phyloP scores from a whole-genome alignment of 2,888 invertebrate genomes.

The Temnothorax unifasciatus region DNA sequence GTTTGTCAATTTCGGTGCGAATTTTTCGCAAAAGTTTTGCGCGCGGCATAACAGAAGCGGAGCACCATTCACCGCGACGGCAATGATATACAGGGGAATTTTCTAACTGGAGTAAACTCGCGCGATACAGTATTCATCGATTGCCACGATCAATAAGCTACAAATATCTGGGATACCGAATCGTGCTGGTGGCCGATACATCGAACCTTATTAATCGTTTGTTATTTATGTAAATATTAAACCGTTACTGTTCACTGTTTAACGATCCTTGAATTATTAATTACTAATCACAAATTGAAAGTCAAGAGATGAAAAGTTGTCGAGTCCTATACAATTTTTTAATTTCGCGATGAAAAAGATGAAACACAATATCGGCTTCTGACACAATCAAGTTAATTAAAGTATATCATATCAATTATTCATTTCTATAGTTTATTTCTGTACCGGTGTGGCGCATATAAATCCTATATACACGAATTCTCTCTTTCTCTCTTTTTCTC shows the following conservation, averaged over 20 bases:
- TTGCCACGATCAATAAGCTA: conserved; percentile 27
- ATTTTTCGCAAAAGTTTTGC: conserved; percentile 55
- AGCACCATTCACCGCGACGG: not conserved
- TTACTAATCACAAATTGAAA: not conserved
- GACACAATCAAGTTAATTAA: not conserved
- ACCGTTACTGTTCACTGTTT: not conserved
- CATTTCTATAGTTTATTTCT: conserved; percentile 1
- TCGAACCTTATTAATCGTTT: not conserved
- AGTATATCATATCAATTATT: not conserved
- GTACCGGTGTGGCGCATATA: not conserved
- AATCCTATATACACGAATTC: not conserved
- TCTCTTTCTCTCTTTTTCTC: not conserved
- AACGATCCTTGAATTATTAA: not conserved
- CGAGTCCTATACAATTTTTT: not conserved
- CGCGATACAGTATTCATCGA: conserved; percentile 12
- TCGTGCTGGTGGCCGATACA: not conserved
- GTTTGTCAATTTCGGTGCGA: conserved; percentile 54
- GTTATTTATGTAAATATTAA: not conserved
- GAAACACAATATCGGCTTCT: not conserved
- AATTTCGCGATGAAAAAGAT: not conserved
- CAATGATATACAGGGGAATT: conserved; percentile 46
- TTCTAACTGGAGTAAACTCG: conserved; percentile 55
- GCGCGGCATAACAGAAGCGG: conserved; percentile 38
- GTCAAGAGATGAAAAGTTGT: not conserved
- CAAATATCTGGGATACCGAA: not conserved